phyloP scores from a whole-genome alignment of 2,888 invertebrate species.

The Sinopyrophorus schimmeli region DNA sequence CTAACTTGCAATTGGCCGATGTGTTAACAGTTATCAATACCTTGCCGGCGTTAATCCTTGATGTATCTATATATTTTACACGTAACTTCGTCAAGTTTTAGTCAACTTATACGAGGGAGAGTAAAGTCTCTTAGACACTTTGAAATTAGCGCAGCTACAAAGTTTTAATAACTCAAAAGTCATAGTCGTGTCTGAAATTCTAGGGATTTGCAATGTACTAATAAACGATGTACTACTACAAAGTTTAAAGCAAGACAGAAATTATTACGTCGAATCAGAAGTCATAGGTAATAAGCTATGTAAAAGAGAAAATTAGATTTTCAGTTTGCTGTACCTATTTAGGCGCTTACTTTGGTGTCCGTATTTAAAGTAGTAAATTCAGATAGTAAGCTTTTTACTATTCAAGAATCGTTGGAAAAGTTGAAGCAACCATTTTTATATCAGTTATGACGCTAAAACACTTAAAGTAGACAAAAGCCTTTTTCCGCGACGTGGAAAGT shows the following conservation, averaged over 20 bases:
- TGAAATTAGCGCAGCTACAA: slow-evolving; percentile 6
- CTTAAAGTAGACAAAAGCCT: slow-evolving; percentile 35
- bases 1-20: too few species aligned
- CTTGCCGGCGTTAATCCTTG: too few species aligned
- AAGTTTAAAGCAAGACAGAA: slow-evolving; percentile 3
- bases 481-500: slow-evolving; percentile 35
- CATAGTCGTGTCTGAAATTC: slow-evolving; percentile 9
- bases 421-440: slow-evolving; percentile 24
- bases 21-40: too few species aligned
- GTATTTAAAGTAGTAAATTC: not conserved
- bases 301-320: not conserved
- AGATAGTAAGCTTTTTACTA: too few species aligned
- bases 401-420: not conserved
- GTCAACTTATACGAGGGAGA: slow-evolving; percentile 10
- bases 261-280: slow-evolving; percentile 1
- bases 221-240: slow-evolving; percentile 4
- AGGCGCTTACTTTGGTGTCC: not conserved
- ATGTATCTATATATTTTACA: slow-evolving; percentile 7
- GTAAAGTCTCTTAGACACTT: slow-evolving; percentile 1
- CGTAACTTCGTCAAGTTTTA: slow-evolving; percentile 12
- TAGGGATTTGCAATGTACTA: slow-evolving; percentile 8
- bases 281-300: not conserved
- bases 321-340: not conserved
- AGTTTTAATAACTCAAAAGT: slow-evolving; percentile 15
- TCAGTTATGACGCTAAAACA: slow-evolving; percentile 34